A percentile compares a stretch with the other conserved stretches of the same genome.
Evolutionary conservation across 2,888 invertebrate species (phyloP).

Genomic region (Agonopterix arenella): DNA sequence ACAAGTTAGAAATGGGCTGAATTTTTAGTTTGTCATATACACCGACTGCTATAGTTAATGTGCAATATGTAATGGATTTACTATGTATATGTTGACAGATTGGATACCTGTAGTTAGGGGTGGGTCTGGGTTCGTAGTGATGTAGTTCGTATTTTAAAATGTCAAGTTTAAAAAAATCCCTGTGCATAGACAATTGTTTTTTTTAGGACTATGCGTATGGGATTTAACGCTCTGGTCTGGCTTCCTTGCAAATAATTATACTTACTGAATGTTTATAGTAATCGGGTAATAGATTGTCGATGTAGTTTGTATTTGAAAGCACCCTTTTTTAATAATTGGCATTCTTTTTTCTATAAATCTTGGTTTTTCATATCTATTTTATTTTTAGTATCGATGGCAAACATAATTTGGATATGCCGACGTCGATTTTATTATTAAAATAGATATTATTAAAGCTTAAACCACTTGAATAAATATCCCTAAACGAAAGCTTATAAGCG

Average conservation of each 20-base stretch:
- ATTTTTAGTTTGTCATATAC: slow-evolving; percentile 39
- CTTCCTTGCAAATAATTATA: slow-evolving; percentile 47
- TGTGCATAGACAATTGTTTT: slow-evolving; percentile 34
- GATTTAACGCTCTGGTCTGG: slow-evolving; percentile 27
- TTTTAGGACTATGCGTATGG: slow-evolving; percentile 35
- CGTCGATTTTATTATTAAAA: too few species aligned
- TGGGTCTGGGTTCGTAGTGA: slow-evolving; percentile 33
- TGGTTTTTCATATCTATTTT: too few species aligned
- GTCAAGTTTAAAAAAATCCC: slow-evolving; percentile 16
- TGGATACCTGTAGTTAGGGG: slow-evolving; percentile 42
- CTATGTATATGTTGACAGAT: too few species aligned
- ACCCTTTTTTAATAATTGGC: slow-evolving; percentile 28
- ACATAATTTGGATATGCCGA: too few species aligned
- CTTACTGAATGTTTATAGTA: slow-evolving; percentile 44
- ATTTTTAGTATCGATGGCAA: too few species aligned
- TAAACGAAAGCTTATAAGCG: too few species aligned
- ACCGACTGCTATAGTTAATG: slow-evolving; percentile 42
- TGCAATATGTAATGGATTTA: slow-evolving; percentile 42
- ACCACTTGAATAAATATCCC: too few species aligned
- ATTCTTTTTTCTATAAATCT: too few species aligned
- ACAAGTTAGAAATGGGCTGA: slow-evolving; percentile 60
- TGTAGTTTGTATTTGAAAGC: slow-evolving; percentile 39
- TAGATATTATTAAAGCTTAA: too few species aligned
- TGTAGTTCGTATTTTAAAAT: slow-evolving; percentile 5
- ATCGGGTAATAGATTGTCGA: slow-evolving; percentile 33